Conservation (phyloP, 2,113 vertebrate species). For the Gobio gobio region DNA sequence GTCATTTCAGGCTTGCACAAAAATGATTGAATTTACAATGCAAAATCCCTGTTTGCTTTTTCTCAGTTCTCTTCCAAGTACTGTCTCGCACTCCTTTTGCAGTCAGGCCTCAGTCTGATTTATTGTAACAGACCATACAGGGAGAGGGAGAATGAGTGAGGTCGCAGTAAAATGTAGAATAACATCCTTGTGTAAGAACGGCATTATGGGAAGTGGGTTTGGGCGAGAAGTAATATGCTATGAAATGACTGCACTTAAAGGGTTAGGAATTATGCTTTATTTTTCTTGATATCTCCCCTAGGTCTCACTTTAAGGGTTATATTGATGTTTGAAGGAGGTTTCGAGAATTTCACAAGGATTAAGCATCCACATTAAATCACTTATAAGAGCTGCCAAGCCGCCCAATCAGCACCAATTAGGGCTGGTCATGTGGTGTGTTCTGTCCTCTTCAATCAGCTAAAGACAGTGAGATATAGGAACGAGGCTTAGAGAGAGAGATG, state of each 20-base stretch:
- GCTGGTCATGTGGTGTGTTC: conserved; percentile 46
- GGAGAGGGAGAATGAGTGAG: background rate
- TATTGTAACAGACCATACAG: background rate
- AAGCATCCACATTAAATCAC: conserved; percentile 68
- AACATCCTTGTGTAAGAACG: conserved; percentile 13
- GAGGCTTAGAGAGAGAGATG: background rate
- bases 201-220: conserved; percentile 26
- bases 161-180: background rate
- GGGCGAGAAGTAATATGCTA: background rate
- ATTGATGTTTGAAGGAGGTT: background rate
- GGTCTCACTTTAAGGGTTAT: conserved; percentile 5
- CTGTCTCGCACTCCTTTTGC: background rate
- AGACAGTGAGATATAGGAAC: background rate
- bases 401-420: conserved; percentile 49
- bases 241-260: background rate
- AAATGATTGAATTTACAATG: conserved; percentile 29
- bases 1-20: background rate
- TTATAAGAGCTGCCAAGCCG: conserved; percentile 64
- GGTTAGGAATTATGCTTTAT: background rate
- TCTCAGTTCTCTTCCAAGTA: conserved; percentile 5
- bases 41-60: conserved; percentile 10
- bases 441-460: conserved; percentile 36
- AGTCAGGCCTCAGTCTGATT: conserved; percentile 17
- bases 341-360: conserved; percentile 24
- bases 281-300: background rate